phyloP scores from a whole-genome alignment of 2,888 invertebrate genomes.

The Metacarcinus magister region DNA sequence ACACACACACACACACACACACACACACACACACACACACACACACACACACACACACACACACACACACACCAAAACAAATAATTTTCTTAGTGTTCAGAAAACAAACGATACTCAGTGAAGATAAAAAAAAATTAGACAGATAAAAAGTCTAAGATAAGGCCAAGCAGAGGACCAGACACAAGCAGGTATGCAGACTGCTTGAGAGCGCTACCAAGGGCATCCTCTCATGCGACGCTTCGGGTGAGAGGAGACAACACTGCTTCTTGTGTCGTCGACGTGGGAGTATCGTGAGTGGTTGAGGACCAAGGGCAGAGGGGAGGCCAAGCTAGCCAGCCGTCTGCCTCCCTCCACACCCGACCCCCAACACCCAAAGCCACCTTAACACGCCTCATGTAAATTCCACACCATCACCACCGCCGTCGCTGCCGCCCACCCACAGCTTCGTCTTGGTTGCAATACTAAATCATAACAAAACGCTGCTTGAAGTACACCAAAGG shows the following conservation, averaged over 20 bases:
- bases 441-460: not conserved
- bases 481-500: not conserved
- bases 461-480: not conserved
- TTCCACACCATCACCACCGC: not conserved
- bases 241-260: conserved; percentile 8
- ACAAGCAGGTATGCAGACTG: conserved; percentile 35
- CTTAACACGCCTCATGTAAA: not conserved
- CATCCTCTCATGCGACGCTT: conserved; percentile 36
- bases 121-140: too few species aligned
- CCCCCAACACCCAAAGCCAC: not conserved
- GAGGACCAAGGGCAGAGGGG: conserved; percentile 28
- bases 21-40: conserved; percentile 36
- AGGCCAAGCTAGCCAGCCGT: not conserved
- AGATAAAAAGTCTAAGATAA: not conserved
- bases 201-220: not conserved
- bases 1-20: conserved; percentile 27
- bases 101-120: not conserved
- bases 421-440: not conserved
- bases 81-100: not conserved
- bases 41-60: not conserved
- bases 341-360: not conserved
- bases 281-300: not conserved
- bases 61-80: not conserved
- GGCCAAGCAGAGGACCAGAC: conserved; percentile 1
- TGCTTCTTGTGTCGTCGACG: conserved; percentile 7